phyloP scores from a whole-genome alignment of 23 tunicate genomes.

The Halocynthia aurantium region DNA sequence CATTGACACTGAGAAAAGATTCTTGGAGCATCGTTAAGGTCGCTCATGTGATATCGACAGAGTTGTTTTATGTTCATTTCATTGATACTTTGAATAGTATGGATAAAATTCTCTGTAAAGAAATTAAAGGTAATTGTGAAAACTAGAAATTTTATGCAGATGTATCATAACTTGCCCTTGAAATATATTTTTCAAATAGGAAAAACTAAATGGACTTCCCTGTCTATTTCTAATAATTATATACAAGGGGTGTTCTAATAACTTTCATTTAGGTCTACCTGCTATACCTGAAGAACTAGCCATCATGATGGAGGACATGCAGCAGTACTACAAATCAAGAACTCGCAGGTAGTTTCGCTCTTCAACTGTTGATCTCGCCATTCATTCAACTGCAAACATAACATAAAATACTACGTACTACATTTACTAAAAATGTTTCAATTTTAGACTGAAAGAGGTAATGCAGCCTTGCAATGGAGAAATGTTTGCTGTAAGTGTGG shows the following conservation, averaged over 20 bases:
- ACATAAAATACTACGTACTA: no score
- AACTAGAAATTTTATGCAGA: no score
- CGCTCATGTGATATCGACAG: background rate
- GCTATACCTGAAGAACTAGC: background rate
- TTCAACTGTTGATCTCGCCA: no score
- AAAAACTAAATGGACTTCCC: no score
- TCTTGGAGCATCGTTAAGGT: background rate
- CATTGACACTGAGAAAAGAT: background rate
- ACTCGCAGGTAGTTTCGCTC: background rate
- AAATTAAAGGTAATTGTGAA: no score
- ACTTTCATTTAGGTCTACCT: background rate
- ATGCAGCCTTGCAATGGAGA: conserved; percentile 7
- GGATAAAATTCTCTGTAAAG: no score
- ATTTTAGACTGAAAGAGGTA: background rate
- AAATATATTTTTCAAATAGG: no score
- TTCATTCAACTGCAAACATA: no score
- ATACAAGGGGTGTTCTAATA: background rate
- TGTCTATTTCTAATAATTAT: no score
- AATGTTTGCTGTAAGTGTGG: background rate
- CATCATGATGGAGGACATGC: background rate
- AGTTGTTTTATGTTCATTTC: background rate
- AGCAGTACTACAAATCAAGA: background rate
- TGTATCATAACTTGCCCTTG: no score
- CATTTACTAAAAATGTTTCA: background rate
- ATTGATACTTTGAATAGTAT: no score